A percentile compares a stretch with the other conserved stretches of the same genome.
Evolutionary conservation across 2,113 vertebrate species (phyloP).

Genomic region (Syngnathoides biaculeatus): DNA sequence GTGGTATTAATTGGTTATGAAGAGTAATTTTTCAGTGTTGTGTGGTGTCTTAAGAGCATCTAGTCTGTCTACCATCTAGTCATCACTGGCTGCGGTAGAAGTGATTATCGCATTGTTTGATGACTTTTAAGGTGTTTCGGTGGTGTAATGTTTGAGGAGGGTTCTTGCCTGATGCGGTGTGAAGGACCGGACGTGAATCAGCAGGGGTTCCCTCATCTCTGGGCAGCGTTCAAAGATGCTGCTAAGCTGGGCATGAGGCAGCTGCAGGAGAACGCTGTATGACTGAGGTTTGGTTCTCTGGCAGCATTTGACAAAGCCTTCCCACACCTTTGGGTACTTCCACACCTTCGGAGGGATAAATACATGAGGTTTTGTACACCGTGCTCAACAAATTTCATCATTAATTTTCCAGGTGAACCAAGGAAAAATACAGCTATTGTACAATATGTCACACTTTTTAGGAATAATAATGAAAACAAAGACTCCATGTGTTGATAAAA

Average conservation of each 20-base stretch:
- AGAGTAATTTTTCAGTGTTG: too few relatives aligned
- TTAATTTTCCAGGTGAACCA: too few relatives aligned
- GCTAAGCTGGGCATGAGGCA: slow-evolving; percentile 79
- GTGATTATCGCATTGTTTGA: too few relatives aligned
- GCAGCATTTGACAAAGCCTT: slow-evolving; percentile 95
- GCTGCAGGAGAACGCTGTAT: slow-evolving; percentile 88
- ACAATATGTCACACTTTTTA: not conserved
- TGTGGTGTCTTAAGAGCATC: too few relatives aligned
- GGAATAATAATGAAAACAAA: not conserved
- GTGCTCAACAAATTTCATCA: not conserved
- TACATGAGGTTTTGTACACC: not conserved
- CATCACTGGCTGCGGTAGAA: too few relatives aligned
- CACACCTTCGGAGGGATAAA: slow-evolving; percentile 77
- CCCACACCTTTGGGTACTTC: slow-evolving; percentile 96
- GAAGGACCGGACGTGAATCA: slow-evolving; percentile 85
- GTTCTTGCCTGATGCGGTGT: slow-evolving; percentile 83
- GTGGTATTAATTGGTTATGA: too few relatives aligned
- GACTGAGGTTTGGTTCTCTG: slow-evolving; percentile 92
- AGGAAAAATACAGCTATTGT: not conserved
- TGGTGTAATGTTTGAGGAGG: too few relatives aligned
- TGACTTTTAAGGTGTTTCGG: not conserved
- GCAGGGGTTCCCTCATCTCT: slow-evolving; percentile 83
- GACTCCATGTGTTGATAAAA: not conserved
- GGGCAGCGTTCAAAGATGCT: slow-evolving; percentile 89
- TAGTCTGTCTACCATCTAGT: too few relatives aligned